A percentile compares a stretch with the other conserved stretches of the same genome.
Evolutionary conservation across 2,797 vertebrate genomes (phyloP).

Genomic region (Microcaecilia unicolor): DNA sequence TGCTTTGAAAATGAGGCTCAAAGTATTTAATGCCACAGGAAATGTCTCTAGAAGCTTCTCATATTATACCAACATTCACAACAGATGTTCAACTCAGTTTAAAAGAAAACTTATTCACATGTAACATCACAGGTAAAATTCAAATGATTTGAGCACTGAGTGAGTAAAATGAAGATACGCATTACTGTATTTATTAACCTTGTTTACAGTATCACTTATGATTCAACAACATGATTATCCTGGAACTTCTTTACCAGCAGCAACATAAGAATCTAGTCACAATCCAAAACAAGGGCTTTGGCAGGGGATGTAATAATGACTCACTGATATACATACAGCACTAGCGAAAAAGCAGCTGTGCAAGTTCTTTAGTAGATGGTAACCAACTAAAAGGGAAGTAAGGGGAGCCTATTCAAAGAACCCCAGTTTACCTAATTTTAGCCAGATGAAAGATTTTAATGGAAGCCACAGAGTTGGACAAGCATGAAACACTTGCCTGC

Average conservation of each 20-base stretch:
- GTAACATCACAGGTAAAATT: too few species aligned
- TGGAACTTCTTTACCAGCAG: too few species aligned
- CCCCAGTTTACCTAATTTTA: neutral
- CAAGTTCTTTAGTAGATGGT: too few species aligned
- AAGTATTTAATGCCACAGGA: constrained; percentile 19
- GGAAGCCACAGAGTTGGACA: neutral
- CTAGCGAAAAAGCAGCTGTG: too few species aligned
- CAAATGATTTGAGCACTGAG: too few species aligned
- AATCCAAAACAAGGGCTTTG: too few species aligned
- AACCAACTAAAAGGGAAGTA: rapidly evolving
- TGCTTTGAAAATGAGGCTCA: too few species aligned
- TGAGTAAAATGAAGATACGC: too few species aligned
- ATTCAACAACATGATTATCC: too few species aligned
- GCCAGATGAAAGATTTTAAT: neutral
- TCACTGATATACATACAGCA: constrained; percentile 26
- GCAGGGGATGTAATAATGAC: constrained; percentile 13
- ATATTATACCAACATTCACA: neutral
- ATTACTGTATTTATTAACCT: too few species aligned
- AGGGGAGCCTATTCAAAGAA: neutral
- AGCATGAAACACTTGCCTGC: rapidly evolving
- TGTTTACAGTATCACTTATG: too few species aligned
- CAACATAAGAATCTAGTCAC: too few species aligned
- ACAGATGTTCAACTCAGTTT: neutral
- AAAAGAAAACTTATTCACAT: neutral
- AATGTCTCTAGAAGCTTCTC: neutral